Evolutionary conservation across 2,113 vertebrate genomes (phyloP), one percentile per base, ranked within the genome.

Genomic region (Butorides virescens): DNA sequence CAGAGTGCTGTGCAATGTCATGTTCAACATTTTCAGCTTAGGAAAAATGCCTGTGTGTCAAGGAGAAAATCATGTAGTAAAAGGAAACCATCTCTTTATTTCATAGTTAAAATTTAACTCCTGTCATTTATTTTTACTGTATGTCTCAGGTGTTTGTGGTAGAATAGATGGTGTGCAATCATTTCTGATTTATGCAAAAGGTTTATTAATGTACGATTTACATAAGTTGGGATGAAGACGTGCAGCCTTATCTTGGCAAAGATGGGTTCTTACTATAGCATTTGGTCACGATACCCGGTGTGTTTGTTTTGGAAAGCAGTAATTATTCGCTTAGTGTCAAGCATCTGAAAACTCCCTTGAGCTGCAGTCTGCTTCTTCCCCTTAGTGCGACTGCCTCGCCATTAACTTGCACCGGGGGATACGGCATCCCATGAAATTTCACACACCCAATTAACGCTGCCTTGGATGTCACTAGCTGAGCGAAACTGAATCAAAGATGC

Each of bases 401-500:
- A 25, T 29, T 30, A n/a, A 39, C n/a, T 37, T 19, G 18, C 22
- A n/a, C 4, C 15, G 5, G 56, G 63, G 37, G 37, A 39, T 13
- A 22, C 0, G 1, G 3, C 5, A 79, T 62, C 11, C 32, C 77
- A 5, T 4, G 42, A 50, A n/a, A 39, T 66, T 67, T 27, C 15
- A 42, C 34, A 25, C 29, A 5, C 3, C 0, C 4, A 65, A n/a
- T 65, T 23, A 70, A 63, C 10, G 10, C 29, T 30, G 52, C 3
- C 50, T 56, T 34, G 49, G 37, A 39, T 23, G 75, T 44, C 29
- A 3, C 10, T 3, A 44, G 23, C 30, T 36, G 59, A 42, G 56
- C 14, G 16, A 61, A 59, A n/a, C 9, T 11, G 19, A 75, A 29
- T 32, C n/a, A 59, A 34, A 56, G 29, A 65, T 11, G 26, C 18